These are phyloP conservation scores for Agraylea sexmaculata DNA, from an alignment of 1,140 invertebrate species.

Conservation along the genomic window DNA sequence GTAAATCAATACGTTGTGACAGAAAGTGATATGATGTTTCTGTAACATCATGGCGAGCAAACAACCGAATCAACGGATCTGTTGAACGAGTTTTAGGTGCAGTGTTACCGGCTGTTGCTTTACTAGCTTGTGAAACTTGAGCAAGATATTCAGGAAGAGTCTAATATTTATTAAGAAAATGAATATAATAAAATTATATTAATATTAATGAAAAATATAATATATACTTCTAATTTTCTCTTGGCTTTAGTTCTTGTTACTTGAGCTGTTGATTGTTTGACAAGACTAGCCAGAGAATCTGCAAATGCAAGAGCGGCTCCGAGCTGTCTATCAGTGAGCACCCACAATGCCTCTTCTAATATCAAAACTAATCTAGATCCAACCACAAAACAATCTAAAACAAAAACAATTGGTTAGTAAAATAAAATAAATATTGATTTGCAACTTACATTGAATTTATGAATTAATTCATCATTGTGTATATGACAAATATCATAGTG, in stretches of 20 bases:
- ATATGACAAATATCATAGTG: slow-evolving; percentile 6
- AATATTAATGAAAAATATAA: slow-evolving; percentile 3
- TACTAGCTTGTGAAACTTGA: slow-evolving; percentile 52
- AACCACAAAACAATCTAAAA: slow-evolving; percentile 81
- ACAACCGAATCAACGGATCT: slow-evolving; percentile 45
- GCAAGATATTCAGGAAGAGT: slow-evolving; percentile 70
- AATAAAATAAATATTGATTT: neutral
- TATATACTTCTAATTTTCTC: slow-evolving; percentile 74
- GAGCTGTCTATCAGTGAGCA: slow-evolving; percentile 91
- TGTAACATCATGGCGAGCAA: slow-evolving; percentile 82
- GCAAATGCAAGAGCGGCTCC: slow-evolving; percentile 90
- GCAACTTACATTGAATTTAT: neutral
- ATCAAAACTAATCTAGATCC: slow-evolving; percentile 86
- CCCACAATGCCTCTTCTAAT: slow-evolving; percentile 96
- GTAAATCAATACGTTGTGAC: slow-evolving; percentile 87
- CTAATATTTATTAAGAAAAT: slow-evolving; percentile 29
- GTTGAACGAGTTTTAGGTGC: slow-evolving; percentile 34
- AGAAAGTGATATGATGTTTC: slow-evolving; percentile 97
- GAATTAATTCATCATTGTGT: neutral
- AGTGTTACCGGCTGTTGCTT: slow-evolving; percentile 42
- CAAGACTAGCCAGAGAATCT: slow-evolving; percentile 76
- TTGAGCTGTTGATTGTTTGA: slow-evolving; percentile 70
- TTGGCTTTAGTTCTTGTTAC: slow-evolving; percentile 80
- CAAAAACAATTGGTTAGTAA: neutral
- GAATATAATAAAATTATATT: neutral